phyloP scores from a whole-genome alignment of 2,113 vertebrate genomes.

The Perca schrenkii region DNA sequence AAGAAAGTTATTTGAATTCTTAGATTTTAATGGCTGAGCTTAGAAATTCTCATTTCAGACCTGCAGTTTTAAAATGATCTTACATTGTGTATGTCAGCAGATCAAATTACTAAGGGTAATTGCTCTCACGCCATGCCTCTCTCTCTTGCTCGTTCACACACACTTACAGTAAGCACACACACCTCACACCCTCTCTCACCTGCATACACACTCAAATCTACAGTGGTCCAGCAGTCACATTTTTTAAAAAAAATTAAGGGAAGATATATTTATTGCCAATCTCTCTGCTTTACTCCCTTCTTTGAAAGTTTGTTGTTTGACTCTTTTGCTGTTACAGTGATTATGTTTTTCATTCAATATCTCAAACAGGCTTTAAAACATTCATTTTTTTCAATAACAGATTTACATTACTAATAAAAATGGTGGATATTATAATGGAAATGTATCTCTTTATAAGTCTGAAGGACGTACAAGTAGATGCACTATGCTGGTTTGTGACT shows the following conservation, averaged over 20 bases:
- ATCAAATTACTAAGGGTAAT: slow-evolving; percentile 76
- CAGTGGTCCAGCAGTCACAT: background rate
- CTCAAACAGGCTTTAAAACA: background rate
- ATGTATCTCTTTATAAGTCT: background rate
- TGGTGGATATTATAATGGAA: background rate
- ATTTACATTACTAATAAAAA: background rate
- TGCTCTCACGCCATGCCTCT: slow-evolving; percentile 55
- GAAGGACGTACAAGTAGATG: background rate
- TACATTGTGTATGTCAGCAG: slow-evolving; percentile 77
- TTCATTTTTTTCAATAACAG: background rate
- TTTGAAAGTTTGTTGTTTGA: slow-evolving; percentile 12
- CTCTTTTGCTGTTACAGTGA: background rate
- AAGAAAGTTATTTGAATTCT: slow-evolving; percentile 88
- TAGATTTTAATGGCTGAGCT: slow-evolving; percentile 84
- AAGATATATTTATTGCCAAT: slow-evolving; percentile 3
- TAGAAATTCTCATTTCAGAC: slow-evolving; percentile 83
- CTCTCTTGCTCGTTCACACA: slow-evolving; percentile 8
- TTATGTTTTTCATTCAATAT: background rate
- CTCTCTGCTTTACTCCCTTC: background rate
- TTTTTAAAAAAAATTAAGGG: background rate
- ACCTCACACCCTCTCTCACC: background rate
- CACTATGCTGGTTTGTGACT: background rate
- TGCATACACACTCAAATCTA: background rate
- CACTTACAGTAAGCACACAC: background rate
- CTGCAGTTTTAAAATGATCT: slow-evolving; percentile 81